These are phyloP conservation scores for Acanthosoma haemorrhoidale DNA, from an alignment of 2,888 invertebrate species.

Conservation along the genomic window DNA sequence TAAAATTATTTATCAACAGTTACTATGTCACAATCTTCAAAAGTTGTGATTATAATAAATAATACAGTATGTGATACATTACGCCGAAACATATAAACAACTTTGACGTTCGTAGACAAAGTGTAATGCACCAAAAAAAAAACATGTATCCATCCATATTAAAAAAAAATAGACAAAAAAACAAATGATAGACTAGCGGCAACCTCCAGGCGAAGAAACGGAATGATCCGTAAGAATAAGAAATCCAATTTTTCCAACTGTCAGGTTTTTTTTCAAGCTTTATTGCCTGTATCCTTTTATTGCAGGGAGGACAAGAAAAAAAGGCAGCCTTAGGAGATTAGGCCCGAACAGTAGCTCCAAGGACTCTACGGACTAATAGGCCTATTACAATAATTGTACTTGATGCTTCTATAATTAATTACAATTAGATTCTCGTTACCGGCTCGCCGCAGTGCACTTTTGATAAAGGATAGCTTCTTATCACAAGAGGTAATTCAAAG, in stretches of 20 bases:
- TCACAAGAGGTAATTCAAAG: too few species aligned
- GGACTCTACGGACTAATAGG: neutral
- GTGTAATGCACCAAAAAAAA: too few species aligned
- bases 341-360: slow-evolving; percentile 1
- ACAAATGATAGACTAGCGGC: neutral
- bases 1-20: too few species aligned
- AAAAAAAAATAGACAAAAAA: neutral
- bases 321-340: neutral
- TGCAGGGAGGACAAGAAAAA: neutral
- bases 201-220: neutral
- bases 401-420: neutral
- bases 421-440: slow-evolving; percentile 10
- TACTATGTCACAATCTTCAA: too few species aligned
- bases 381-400: slow-evolving; percentile 1
- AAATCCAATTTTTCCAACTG: slow-evolving; percentile 7
- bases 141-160: too few species aligned
- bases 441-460: neutral
- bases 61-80: too few species aligned
- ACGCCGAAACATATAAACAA: too few species aligned
- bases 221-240: neutral
- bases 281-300: slow-evolving; percentile 8
- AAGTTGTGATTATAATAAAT: too few species aligned
- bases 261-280: neutral
- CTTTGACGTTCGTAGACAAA: too few species aligned
- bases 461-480: slow-evolving; percentile 7